Evolutionary conservation across 2,113 vertebrate genomes (phyloP).

Genomic region (Colossoma macropomum): DNA sequence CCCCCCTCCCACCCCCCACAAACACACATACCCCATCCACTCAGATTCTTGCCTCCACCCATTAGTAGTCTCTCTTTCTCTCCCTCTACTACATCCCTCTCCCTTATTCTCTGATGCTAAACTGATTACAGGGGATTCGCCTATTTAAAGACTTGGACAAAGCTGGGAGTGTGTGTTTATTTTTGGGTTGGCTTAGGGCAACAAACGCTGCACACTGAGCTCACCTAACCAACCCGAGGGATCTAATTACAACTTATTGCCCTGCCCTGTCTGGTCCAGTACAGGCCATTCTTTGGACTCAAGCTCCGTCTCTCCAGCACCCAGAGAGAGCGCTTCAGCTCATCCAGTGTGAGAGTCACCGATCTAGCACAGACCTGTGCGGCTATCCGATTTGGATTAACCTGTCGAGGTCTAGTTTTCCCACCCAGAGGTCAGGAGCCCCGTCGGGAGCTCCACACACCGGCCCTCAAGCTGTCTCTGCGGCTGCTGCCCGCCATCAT

Average conservation of each 20-base stretch:
- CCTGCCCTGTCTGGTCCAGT: constrained; percentile 48
- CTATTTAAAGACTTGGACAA: constrained; percentile 77
- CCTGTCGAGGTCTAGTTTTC: neutral
- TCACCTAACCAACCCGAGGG: constrained; percentile 47
- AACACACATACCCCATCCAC: constrained; percentile 1
- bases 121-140: constrained; percentile 78
- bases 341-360: neutral
- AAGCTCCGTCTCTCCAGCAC: neutral
- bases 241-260: constrained; percentile 55
- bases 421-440: constrained; percentile 45
- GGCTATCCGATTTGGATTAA: neutral
- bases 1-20: constrained; percentile 36
- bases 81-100: constrained; percentile 33
- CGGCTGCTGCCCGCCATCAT: constrained; percentile 74
- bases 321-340: neutral
- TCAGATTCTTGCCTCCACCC: neutral
- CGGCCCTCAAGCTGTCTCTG: constrained; percentile 71
- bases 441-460: constrained; percentile 44
- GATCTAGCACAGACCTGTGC: neutral
- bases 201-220: constrained; percentile 28
- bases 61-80: constrained; percentile 3
- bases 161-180: constrained; percentile 62
- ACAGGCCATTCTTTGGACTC: neutral
- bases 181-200: constrained; percentile 62
- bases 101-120: constrained; percentile 63